phyloP scores from a whole-genome alignment of 2,797 vertebrate genomes.

The Acropternis orthonyx region DNA sequence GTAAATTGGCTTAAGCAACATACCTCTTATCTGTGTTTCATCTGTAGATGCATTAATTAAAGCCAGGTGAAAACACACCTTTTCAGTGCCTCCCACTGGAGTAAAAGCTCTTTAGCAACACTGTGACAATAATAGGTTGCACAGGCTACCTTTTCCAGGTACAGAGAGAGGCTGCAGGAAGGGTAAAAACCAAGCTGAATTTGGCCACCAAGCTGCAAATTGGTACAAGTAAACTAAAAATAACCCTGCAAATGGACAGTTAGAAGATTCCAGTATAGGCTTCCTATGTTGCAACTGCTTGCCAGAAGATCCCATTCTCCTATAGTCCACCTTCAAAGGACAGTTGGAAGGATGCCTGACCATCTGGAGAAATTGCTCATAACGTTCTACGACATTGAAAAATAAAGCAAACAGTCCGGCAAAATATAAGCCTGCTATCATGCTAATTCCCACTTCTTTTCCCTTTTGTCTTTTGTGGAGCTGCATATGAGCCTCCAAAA shows the following conservation, averaged over 20 bases:
- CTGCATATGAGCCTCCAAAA: neutral
- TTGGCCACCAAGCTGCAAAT: neutral
- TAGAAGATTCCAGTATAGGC: neutral
- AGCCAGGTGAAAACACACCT: neutral
- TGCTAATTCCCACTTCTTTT: neutral
- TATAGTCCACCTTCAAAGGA: neutral
- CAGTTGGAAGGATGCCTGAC: neutral
- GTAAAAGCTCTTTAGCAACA: neutral
- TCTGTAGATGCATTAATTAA: neutral
- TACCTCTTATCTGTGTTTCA: neutral
- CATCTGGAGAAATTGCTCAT: neutral
- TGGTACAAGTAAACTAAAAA: neutral
- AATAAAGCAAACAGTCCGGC: neutral
- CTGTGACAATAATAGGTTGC: neutral
- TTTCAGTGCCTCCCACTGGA: neutral
- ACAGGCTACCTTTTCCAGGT: neutral
- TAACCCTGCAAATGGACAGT: neutral
- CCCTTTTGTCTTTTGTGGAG: neutral
- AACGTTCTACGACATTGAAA: neutral
- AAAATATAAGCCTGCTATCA: neutral
- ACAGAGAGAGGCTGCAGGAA: neutral
- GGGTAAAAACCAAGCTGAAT: neutral
- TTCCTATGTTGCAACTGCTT: neutral
- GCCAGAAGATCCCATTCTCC: neutral
- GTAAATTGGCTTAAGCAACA: neutral